Percentiles rank a stretch among this genome's conserved stretches.
These are phyloP conservation scores for Pocota personata DNA, from an alignment of 2,888 invertebrate genomes.

Conservation along the genomic window DNA sequence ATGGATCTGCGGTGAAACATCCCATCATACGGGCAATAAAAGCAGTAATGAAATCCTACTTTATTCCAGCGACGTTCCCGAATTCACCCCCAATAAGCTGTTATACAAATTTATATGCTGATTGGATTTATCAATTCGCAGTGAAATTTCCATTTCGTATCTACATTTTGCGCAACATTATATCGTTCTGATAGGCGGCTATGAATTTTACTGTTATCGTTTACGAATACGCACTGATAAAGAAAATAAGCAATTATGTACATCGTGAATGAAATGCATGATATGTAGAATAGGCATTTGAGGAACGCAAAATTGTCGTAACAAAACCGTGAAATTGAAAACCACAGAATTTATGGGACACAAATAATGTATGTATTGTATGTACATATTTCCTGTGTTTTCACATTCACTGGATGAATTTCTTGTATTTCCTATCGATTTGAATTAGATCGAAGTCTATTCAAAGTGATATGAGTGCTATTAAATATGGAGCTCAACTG, in stretches of 20 bases:
- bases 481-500: too few relatives aligned
- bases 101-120: constrained; percentile 53
- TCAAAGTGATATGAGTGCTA: too few relatives aligned
- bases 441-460: neutral
- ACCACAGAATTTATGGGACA: too few relatives aligned
- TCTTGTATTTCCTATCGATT: neutral
- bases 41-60: constrained; percentile 24
- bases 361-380: neutral
- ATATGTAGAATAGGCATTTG: neutral
- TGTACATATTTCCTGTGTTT: neutral
- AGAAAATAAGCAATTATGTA: neutral
- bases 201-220: constrained; percentile 1
- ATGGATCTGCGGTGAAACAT: constrained; percentile 28
- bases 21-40: constrained; percentile 40
- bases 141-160: constrained; percentile 35
- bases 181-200: neutral
- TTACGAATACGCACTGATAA: neutral
- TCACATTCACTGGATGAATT: neutral
- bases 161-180: constrained; percentile 6
- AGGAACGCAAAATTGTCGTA: neutral
- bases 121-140: constrained; percentile 59
- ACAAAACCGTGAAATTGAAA: neutral
- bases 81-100: neutral
- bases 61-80: neutral
- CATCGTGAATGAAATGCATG: neutral